These are phyloP conservation scores for Gymnosoma rotundatum DNA, from an alignment of 2,888 invertebrate species.

Conservation along the genomic window DNA sequence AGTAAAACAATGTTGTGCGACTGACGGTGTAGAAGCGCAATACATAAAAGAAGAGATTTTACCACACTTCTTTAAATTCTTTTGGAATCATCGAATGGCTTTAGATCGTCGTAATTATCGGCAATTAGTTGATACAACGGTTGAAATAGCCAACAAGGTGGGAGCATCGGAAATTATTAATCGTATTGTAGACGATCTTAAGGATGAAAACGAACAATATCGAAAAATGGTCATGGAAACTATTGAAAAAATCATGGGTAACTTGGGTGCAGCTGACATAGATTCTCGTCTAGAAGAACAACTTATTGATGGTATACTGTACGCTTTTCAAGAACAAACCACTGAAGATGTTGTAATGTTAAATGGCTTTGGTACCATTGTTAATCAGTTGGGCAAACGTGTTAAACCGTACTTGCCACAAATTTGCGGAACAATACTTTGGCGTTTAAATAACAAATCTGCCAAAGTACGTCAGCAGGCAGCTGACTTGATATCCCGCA, in stretches of 20 bases:
- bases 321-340: conserved; percentile 99
- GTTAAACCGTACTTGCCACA: conserved; percentile 99
- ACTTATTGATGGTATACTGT: conserved; percentile 98
- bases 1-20: conserved; percentile 99
- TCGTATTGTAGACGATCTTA: conserved; percentile 98
- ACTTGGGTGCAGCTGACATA: conserved; percentile 98
- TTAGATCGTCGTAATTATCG: conserved; percentile 98
- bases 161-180: conserved; percentile 99
- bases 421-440: conserved; percentile 99
- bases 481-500: conserved; percentile 98
- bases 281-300: conserved; percentile 99
- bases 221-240: conserved; percentile 99
- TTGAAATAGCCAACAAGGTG: conserved; percentile 99
- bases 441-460: conserved; percentile 99
- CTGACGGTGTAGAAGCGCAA: conserved; percentile 99
- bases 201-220: conserved; percentile 99
- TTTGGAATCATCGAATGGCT: conserved; percentile 99
- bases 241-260: conserved; percentile 99
- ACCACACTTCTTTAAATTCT: conserved; percentile 99
- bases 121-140: conserved; percentile 99
- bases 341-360: conserved; percentile 99
- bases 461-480: conserved; percentile 99
- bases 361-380: conserved; percentile 99
- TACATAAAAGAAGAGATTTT: conserved; percentile 99
- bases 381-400: conserved; percentile 97